A percentile compares a stretch with the other conserved stretches of the same genome.
Conservation (phyloP, 2,797 vertebrate genomes). For the Coregonus suidteri region DNA sequence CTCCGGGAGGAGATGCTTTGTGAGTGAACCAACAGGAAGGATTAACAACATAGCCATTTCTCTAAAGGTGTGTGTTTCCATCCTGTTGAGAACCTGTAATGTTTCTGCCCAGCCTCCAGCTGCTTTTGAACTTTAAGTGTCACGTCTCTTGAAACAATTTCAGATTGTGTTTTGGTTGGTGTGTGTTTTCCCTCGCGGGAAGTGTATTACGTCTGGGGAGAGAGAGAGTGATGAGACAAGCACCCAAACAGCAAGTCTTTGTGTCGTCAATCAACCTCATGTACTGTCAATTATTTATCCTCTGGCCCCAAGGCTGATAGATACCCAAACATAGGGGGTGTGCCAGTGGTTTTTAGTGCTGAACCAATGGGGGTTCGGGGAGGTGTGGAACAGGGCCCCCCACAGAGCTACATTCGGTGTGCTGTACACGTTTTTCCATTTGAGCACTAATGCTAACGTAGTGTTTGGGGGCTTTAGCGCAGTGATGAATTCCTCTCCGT, state of each 20-base stretch:
- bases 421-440: conserved; percentile 71
- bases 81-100: conserved; percentile 31
- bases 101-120: conserved; percentile 55
- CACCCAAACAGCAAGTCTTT: conserved; percentile 50
- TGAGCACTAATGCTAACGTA: conserved; percentile 65
- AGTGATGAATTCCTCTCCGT: conserved; percentile 72
- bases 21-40: conserved; percentile 34
- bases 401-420: conserved; percentile 49
- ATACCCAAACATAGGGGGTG: conserved; percentile 56
- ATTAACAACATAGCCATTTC: conserved; percentile 63
- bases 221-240: conserved; percentile 51
- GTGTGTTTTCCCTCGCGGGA: conserved; percentile 53
- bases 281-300: conserved; percentile 75
- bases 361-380: no score
- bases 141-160: conserved; percentile 64
- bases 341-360: conserved; percentile 7
- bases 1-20: conserved; percentile 32
- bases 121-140: conserved; percentile 68
- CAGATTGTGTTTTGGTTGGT: conserved; percentile 43
- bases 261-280: conserved; percentile 69
- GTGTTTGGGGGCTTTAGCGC: conserved; percentile 56
- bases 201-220: conserved; percentile 57
- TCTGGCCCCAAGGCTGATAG: conserved; percentile 68
- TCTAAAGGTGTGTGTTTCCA: conserved; percentile 45
- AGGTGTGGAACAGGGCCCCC: neutral